A percentile compares a stretch with the other conserved stretches of the same genome.
Conservation (phyloP, 1,140 invertebrate species). For the Drosophila leontia region DNA sequence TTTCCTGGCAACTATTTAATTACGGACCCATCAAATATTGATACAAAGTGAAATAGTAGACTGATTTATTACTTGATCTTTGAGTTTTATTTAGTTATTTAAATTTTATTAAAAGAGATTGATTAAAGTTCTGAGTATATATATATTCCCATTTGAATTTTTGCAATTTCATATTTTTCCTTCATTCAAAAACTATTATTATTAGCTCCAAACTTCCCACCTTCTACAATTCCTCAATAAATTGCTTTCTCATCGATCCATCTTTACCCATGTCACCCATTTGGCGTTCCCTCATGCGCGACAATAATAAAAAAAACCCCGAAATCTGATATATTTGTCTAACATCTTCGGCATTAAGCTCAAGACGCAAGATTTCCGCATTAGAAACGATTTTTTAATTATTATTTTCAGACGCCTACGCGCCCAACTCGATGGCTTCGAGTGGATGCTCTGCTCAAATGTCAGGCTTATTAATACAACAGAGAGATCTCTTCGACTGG, state of each 20-base stretch:
- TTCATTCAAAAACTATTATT: neutral
- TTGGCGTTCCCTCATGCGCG: conserved; percentile 22
- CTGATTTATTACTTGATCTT: neutral
- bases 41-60: neutral
- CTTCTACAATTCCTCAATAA: neutral
- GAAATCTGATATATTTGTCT: conserved; percentile 82
- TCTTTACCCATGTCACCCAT: conserved; percentile 46
- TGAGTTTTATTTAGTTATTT: neutral
- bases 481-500: conserved; percentile 31
- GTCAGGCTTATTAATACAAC: conserved; percentile 77
- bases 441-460: conserved; percentile 69
- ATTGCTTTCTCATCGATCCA: conserved; percentile 46
- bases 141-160: neutral
- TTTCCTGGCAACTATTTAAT: conserved; percentile 2
- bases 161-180: neutral
- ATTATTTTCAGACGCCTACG: conserved; percentile 79
- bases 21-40: neutral
- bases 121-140: neutral
- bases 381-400: conserved; percentile 78
- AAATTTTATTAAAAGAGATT: neutral
- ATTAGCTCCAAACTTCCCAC: neutral
- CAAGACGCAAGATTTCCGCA: conserved; percentile 72
- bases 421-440: conserved; percentile 41
- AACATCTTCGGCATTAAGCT: conserved; percentile 79
- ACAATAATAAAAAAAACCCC: conserved; percentile 37